phyloP scores from a whole-genome alignment of 2,113 vertebrate genomes.

The Sander vitreus region DNA sequence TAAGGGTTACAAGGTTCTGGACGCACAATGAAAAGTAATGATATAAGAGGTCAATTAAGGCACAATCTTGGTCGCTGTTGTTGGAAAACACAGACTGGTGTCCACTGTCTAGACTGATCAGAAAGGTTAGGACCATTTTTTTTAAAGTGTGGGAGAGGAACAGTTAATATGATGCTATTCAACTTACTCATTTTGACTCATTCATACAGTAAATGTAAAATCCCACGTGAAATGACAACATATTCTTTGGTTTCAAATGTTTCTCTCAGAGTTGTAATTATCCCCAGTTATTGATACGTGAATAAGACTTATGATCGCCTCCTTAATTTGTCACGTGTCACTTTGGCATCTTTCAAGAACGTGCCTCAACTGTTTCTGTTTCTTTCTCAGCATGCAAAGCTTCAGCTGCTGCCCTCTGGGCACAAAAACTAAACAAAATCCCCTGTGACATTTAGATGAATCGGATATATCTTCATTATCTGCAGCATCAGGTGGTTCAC shows the following conservation, averaged over 20 bases:
- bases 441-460: slow-evolving; percentile 51
- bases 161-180: neutral
- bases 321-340: slow-evolving; percentile 26
- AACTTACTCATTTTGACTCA: slow-evolving; percentile 26
- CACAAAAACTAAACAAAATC: slow-evolving; percentile 15
- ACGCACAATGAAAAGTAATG: neutral
- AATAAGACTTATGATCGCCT: neutral
- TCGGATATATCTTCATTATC: slow-evolving; percentile 45
- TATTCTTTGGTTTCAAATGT: neutral
- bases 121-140: slow-evolving; percentile 23
- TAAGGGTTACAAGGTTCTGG: neutral
- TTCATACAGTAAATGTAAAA: neutral
- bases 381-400: neutral
- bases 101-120: neutral
- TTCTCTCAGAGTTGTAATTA: neutral
- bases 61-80: neutral
- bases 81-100: slow-evolving; percentile 2
- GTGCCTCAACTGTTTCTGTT: slow-evolving; percentile 10
- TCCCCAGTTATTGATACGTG: neutral
- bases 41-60: neutral
- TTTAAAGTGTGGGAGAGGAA: neutral
- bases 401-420: slow-evolving; percentile 45
- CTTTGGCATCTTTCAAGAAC: slow-evolving; percentile 25
- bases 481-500: slow-evolving; percentile 36
- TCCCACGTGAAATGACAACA: neutral